Evolutionary conservation across 2,888 invertebrate genomes (phyloP), one percentile per base, ranked within the genome.

Genomic region (Alviniconcha strummeri): DNA sequence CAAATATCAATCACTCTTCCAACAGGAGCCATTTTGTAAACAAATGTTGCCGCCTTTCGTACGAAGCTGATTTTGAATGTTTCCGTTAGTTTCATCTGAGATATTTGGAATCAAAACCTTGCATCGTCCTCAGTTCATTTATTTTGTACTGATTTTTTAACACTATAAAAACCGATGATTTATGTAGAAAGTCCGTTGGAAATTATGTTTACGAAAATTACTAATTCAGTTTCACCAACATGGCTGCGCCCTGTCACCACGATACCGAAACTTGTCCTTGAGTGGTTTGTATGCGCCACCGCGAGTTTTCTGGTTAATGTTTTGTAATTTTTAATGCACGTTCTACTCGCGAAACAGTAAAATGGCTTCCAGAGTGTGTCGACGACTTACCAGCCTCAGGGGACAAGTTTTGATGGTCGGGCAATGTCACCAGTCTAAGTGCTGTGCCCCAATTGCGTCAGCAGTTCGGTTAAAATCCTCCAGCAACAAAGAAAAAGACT

Each of bases 11-110:
- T 82, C 75, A 67, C 36, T 69, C 60, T 56, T 55, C 57, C 76
- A 60, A n/a, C 67, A 77, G 82, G 69, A 64, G 82, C 77, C 82
- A 82, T 82, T 77, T 82, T 82, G 82, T 82, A 82, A 77, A 82
- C 60, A 57, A 74, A 77, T 82, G 82, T 82, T 82, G 77, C 82
- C 82, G 77, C 82, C 55, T 5, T 69, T 11, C 2, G 69, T 8
- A 77, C 75, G 36, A 69, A 82, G 82, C 82, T 69, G 52, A 17
- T 19, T 17, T 17, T n/a, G 2, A 52, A 74, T 57, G n/a, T 17
- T 78, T 78, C 78, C 78, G 64, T 78, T 78, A 78, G 78, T 78
- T 78, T 78, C 57, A 52, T 60, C 60, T 36, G 36, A 36, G 36
- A 36, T 36, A 36, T 36, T 36, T 3, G 36, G 36, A 36, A 36